Conservation (phyloP, 2,888 invertebrate species). For the Drosophila melanosoma region DNA sequence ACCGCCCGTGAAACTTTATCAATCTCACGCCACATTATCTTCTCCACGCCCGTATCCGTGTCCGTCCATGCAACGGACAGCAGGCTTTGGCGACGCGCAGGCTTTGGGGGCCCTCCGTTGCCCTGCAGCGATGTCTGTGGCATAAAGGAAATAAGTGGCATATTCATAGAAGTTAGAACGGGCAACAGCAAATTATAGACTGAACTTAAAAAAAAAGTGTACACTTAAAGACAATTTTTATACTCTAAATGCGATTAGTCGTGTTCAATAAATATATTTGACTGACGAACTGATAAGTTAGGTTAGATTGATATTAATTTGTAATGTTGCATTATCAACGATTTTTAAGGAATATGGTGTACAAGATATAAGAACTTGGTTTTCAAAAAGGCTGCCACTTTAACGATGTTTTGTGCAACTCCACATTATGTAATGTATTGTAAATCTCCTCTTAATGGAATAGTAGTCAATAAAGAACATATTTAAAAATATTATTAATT, state of each 20-base stretch:
- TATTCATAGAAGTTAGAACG: background rate
- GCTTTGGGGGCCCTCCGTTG: slow-evolving; percentile 85
- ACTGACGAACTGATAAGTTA: background rate
- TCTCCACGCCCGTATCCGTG: slow-evolving; percentile 89
- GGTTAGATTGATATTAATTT: background rate
- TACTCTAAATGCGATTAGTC: background rate
- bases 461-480: background rate
- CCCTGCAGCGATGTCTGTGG: slow-evolving; percentile 84
- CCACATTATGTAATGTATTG: background rate
- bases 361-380: background rate
- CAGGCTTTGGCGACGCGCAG: slow-evolving; percentile 84
- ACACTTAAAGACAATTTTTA: background rate
- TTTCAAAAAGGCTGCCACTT: background rate
- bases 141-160: background rate
- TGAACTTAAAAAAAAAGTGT: background rate
- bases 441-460: background rate
- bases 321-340: background rate
- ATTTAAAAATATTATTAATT: background rate
- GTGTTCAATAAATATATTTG: background rate
- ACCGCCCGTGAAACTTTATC: slow-evolving; percentile 91
- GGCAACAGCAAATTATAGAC: background rate
- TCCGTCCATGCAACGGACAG: slow-evolving; percentile 88
- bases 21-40: slow-evolving; percentile 92
- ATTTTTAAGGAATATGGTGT: background rate
- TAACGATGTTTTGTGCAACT: background rate